Base-by-base conservation (phyloP, 2,113 vertebrate species). In the Oreochromis spilurus region DNA sequence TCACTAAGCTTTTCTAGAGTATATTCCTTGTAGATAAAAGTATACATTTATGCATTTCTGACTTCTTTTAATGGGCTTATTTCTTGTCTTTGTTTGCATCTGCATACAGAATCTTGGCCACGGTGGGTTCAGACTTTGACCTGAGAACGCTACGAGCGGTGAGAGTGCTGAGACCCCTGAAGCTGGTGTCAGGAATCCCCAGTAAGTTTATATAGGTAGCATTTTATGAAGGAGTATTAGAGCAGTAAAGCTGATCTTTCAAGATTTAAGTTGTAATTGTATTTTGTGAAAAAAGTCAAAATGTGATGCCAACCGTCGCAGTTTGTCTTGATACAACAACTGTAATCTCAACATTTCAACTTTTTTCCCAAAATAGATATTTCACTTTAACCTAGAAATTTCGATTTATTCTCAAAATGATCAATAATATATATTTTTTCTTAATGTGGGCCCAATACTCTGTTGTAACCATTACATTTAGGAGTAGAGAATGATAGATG, bases 141-240 rank as follows among this genome's bases (percentile, higher is more conserved):
- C 97, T 99, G 88, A 93, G 99, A 70, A 99, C 99, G 0, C 95
- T 99, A 89, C 94, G 99, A 78, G 99, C 99, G 0, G 99, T 99
- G 9, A 95, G 99, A 82, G 99, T 99, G 81, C 89, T 99, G 4
- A 95, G 99, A 84, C 99, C 99, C 2, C 96, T 99, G 88, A 99
- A 99, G 87, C 97, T 99, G 1, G 99, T 99, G 58, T 99, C 98
- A 0, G 99, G 99, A 87, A 99, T 99, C 82, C 98, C 98, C 81
- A 99, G 98, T 99, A 97, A 97, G 98, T 97, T 16, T 70, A 0
- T 40, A 67, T 67, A 67, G 62, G 19, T 40, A 40, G 17, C 2
- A 2, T 65, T 65, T 65, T 36, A 36, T 36, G 34, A 36, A 36
- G 34, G 34, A 36, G 34, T 36, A 6, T 6, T 62, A 62, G 31